Evolutionary conservation across 2,113 vertebrate species (phyloP).

Genomic region (Actenoides hombroni): DNA sequence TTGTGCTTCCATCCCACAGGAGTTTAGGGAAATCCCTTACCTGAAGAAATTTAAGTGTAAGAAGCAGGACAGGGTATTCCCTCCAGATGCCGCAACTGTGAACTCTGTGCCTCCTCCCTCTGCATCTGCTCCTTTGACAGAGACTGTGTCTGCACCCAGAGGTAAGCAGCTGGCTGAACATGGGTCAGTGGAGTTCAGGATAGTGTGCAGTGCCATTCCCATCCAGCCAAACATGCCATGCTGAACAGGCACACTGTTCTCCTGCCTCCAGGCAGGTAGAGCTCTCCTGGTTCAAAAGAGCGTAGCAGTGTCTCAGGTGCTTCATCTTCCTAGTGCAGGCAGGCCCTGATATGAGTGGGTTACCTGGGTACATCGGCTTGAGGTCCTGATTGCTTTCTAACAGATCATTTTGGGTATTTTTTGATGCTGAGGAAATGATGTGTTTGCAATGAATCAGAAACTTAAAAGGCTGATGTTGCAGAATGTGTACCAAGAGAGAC

Average conservation of each 20-base stretch:
- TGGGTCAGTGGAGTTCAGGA: not conserved
- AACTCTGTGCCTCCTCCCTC: not conserved
- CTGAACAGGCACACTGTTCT: not conserved
- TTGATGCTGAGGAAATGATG: not conserved
- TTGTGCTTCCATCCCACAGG: slow-evolving; percentile 71
- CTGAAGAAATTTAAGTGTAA: slow-evolving; percentile 96
- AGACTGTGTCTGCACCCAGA: slow-evolving; percentile 53
- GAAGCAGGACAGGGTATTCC: slow-evolving; percentile 85
- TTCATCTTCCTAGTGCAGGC: not conserved
- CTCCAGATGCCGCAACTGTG: slow-evolving; percentile 66
- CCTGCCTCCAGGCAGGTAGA: not conserved
- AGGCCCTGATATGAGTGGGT: not conserved
- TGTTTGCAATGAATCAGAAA: not conserved
- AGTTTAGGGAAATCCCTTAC: slow-evolving; percentile 90
- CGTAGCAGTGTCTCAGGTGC: not conserved
- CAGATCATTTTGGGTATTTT: not conserved
- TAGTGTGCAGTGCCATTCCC: not conserved
- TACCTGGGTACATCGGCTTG: not conserved
- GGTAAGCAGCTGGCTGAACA: slow-evolving; percentile 60
- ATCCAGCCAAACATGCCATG: rapidly evolving
- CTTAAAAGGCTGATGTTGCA: not conserved
- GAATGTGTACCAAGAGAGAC: not conserved
- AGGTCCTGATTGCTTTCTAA: not conserved
- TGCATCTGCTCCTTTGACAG: slow-evolving; percentile 36
- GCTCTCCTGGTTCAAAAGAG: not conserved